Base-by-base conservation (phyloP, 2,888 invertebrate genomes). In the Cephus pulcher region DNA sequence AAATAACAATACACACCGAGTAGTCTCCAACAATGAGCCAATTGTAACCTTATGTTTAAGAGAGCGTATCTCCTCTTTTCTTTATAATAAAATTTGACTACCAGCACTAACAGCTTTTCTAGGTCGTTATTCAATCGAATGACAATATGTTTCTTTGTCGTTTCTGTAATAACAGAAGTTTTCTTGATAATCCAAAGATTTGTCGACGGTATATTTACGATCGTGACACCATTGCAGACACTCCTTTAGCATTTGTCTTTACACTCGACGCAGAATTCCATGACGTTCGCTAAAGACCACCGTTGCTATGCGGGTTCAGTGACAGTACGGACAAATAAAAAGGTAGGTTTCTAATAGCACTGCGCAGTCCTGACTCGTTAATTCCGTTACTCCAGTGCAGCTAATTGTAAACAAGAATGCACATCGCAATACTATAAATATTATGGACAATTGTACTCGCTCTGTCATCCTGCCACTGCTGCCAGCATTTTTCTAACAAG, bases 251-350 rank as follows among this genome's bases (percentile, higher is more conserved):
- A 56, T 56, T 56, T 56, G 56, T 15, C 23, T 56, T 56, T 23
- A 56, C 23, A 23, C 23, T 56, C 56, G 56, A 56, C 56, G 23
- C 23, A 56, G 56, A 56, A 56, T 56, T 56, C 56, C 56, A 23
- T 56, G 9, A 23, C 56, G 56, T 9, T 56, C 6, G 56, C 56
- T 56, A 56, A 56, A 56, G 56, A 56, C 56, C 23, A 11, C 71
- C 32, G 71, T 71, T 71, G 71, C 71, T 34, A 71, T 71, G 71
- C 71, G 71, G 34, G 71, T 32, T 71, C 71, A 71, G 34, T 34
- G 71, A 71, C 71, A 71, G 71, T 32, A 71, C 32, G 32, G 34
- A 12, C 71, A 34, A 71, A 71, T 34, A 34, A 71, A 71, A 71
- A 71, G 71, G 12, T 11, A 15, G 34, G 71, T 34, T 71, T 32